phyloP scores from a whole-genome alignment of 2,113 vertebrate species.

The Nothobranchius kuhntae region DNA sequence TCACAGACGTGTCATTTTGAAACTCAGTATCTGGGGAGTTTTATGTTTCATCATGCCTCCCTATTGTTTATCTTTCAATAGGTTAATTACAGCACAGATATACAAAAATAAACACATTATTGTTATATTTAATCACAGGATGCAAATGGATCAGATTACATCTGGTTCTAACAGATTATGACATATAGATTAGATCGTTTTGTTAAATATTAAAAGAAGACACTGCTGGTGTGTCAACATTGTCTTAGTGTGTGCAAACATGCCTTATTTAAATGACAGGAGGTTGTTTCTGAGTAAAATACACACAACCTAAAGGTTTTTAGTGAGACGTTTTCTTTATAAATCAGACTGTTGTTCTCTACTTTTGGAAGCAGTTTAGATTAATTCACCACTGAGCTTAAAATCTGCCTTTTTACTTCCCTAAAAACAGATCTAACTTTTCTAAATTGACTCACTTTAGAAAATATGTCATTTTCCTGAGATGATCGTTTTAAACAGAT shows the following conservation, averaged over 20 bases:
- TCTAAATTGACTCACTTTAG: neutral
- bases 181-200: no score
- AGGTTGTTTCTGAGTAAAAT: constrained; percentile 5
- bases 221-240: constrained; percentile 10
- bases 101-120: neutral
- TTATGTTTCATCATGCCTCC: neutral
- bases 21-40: constrained; percentile 11
- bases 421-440: neutral
- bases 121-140: neutral
- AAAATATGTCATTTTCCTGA: neutral
- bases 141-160: neutral
- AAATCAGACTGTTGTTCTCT: neutral
- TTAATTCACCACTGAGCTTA: no score
- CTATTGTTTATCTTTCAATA: neutral
- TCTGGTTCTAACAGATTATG: neutral
- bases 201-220: constrained; percentile 1
- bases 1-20: constrained; percentile 27
- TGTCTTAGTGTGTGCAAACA: constrained; percentile 49
- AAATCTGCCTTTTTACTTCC: neutral
- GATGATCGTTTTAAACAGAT: neutral
- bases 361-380: no score
- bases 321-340: neutral
- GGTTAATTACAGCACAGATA: constrained; percentile 1
- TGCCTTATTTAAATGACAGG: constrained; percentile 34
- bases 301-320: neutral